Evolutionary conservation across 2,888 invertebrate species (phyloP), one percentile per base, ranked within the genome.

Genomic region (Ceriagrion tenellum): DNA sequence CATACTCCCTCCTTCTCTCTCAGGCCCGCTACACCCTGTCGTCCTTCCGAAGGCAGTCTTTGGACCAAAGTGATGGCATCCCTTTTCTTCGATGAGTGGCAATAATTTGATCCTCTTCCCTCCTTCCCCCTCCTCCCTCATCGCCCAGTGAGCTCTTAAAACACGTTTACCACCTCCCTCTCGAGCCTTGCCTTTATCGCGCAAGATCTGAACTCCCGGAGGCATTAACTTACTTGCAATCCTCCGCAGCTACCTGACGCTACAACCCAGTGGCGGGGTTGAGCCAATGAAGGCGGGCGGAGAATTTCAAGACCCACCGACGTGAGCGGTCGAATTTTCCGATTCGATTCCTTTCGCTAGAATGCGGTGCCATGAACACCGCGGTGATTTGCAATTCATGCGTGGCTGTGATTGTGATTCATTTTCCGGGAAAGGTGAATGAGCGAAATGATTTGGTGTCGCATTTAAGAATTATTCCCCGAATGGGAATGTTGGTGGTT

Each of bases 141-240:
- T n/a, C n/a, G n/a, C 59, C 20, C 59, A 59, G 13, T 20, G 81
- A 81, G 81, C 81, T 81, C 35, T 30, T 35, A 35, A 81, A 81
- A 81, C 81, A 81, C 81, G 30, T 81, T 81, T 35, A 81, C 81
- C 81, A n/a, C 69, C 69, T 69, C n/a, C 47, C 69, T 69, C n/a
- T 8, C 47, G 8, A 47, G 47, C 47, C 47, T 47, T 69, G 30
- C 81, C 35, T 81, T 81, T 81, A 81, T 81, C 81, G 35, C 81
- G 13, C 81, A 35, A 35, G 30, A 81, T 81, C 81, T 30, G 16
- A 35, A 81, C 81, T 81, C 81, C 35, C 6, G 81, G 81, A 81
- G 81, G 81, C 13, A 35, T 30, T 35, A 35, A 35, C 81, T 69
- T 10, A 81, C 35, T 16, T 12, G 81, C 35, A 47, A 47, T 81